Base-by-base conservation (phyloP, 2,888 invertebrate species). In the Melanotus villosus region DNA sequence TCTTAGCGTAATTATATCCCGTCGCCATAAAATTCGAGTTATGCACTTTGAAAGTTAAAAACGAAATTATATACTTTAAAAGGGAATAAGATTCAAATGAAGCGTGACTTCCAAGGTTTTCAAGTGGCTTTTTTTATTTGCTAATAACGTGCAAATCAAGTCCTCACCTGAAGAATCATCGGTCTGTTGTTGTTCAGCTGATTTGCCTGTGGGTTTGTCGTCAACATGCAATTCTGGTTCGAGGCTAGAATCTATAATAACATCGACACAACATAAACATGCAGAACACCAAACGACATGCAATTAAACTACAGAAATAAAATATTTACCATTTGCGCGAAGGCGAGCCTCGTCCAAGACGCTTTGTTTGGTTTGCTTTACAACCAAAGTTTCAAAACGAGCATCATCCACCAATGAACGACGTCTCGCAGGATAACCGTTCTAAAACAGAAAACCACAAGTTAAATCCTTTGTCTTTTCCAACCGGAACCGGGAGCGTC, bases 371-470 rank as follows among this genome's bases (percentile, higher is more conserved):
- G 93, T 95, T 88, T 97, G 96, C 86, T 96, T 96, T 82, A 98
- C 97, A 79, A 98, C 95, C 82, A 96, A 89, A 72, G 95, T 96
- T 86, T 99, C 99, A 86, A 99, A 98, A 80, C 97, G 93, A 78
- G 99, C 98, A 86, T 99, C 98, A 81, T 97, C 98, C 62, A 99
- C 98, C 74, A 99, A 90, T 74, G 98, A 98, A 81, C 98, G 93
- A 80, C 97, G 92, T 81, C 97, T 92, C 73, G 97, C 95, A 78
- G 97, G 96, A 85, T 98, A 98, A 73, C 98, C 98, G 88, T 98
- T 97, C 98, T 98, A 89, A 38, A 91, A 90, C 32, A 76, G 78
- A 73, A 76, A 74, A 70, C 67, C 26, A 18, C 12, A 32, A 52
- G 41, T 67, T 45, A 63, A 63, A 63, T 38, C 75, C 65, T 75